Conservation (phyloP, 1,140 invertebrate genomes). For the Uloborus diversus region DNA sequence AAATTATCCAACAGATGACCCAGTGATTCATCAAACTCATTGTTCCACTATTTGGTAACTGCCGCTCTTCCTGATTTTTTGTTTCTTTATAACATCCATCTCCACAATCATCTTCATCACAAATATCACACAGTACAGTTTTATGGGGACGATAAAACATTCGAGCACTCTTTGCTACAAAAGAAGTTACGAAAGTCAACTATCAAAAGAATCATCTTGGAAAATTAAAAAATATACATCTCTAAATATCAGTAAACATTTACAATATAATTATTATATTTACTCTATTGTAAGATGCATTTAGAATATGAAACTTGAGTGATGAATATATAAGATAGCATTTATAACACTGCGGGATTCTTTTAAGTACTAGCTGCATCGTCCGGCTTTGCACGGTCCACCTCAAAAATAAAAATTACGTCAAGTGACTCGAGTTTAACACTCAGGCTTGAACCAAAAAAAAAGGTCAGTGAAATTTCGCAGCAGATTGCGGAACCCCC, state of each 20-base stretch:
- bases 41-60: background rate
- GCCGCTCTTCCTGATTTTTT: slow-evolving; percentile 17
- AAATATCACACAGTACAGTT: slow-evolving; percentile 79
- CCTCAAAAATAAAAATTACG: too few species aligned
- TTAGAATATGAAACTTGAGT: too few species aligned
- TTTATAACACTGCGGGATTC: too few species aligned
- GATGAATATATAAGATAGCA: too few species aligned
- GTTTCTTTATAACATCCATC: slow-evolving; percentile 27
- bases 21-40: too few species aligned
- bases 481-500: too few species aligned
- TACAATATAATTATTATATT: background rate
- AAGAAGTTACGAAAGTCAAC: background rate
- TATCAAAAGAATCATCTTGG: background rate
- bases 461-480: too few species aligned
- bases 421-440: too few species aligned
- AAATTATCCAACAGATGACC: too few species aligned
- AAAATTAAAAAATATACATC: background rate
- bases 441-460: too few species aligned
- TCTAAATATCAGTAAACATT: background rate
- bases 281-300: background rate
- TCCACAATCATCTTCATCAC: slow-evolving; percentile 75
- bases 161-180: slow-evolving; percentile 74
- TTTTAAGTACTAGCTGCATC: too few species aligned
- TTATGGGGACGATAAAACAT: slow-evolving; percentile 78
- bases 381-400: too few species aligned